phyloP scores from a whole-genome alignment of 2,888 invertebrate genomes.

The Drosophila subquinaria region DNA sequence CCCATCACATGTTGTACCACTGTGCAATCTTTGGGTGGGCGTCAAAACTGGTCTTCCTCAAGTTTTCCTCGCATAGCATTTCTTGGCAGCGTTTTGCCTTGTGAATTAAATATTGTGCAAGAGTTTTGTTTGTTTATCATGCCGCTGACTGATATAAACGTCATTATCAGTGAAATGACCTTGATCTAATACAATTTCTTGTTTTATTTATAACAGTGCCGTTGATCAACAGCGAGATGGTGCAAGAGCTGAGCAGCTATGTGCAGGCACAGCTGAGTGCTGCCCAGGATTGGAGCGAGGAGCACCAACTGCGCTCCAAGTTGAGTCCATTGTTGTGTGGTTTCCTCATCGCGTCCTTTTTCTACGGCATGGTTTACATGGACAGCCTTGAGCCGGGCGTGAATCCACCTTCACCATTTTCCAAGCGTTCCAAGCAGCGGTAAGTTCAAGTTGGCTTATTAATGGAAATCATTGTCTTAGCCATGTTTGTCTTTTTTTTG shows the following conservation, averaged over 20 bases:
- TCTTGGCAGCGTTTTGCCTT: constrained; percentile 6
- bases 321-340: constrained; percentile 85
- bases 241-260: constrained; percentile 65
- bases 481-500: neutral
- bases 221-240: constrained; percentile 62
- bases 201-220: constrained; percentile 67
- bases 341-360: constrained; percentile 86
- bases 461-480: neutral
- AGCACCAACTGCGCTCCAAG: constrained; percentile 66
- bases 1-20: constrained; percentile 6
- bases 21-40: constrained; percentile 32
- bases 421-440: constrained; percentile 86
- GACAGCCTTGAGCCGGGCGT: constrained; percentile 88
- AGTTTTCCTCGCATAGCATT: constrained; percentile 33
- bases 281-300: constrained; percentile 70
- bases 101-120: neutral
- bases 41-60: constrained; percentile 40
- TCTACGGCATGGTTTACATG: constrained; percentile 88
- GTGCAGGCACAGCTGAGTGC: constrained; percentile 67
- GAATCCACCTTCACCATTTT: constrained; percentile 88
- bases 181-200: constrained; percentile 45
- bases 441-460: constrained; percentile 52
- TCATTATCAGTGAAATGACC: constrained; percentile 33
- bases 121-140: constrained; percentile 30
- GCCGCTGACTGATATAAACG: constrained; percentile 24